These are phyloP conservation scores for Coptodon bakossiorum DNA, from an alignment of 2,113 vertebrate species.

Conservation along the genomic window DNA sequence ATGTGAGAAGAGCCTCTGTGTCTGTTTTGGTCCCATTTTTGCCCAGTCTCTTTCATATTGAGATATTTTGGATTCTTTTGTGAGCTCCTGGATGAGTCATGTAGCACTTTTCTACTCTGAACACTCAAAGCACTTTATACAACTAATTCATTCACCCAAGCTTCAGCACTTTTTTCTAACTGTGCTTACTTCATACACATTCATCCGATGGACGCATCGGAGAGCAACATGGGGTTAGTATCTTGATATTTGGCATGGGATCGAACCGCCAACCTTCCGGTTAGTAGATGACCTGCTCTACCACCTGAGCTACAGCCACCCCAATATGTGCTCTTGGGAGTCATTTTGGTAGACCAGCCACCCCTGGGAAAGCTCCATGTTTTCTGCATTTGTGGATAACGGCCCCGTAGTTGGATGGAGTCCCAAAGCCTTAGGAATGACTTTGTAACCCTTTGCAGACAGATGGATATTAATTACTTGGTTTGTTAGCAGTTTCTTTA, in stretches of 20 bases:
- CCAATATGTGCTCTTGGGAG: not conserved
- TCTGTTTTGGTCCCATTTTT: not conserved
- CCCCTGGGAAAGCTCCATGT: not conserved
- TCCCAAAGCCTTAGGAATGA: not conserved
- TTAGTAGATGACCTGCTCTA: rapidly evolving
- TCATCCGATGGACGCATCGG: rapidly evolving
- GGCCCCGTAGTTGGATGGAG: rapidly evolving
- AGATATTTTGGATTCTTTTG: not conserved
- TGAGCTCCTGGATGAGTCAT: not conserved
- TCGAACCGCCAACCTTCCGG: not conserved
- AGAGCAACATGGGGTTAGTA: not conserved
- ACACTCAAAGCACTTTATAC: not conserved
- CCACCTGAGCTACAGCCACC: not conserved
- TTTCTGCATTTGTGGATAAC: not conserved
- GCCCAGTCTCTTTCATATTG: not conserved
- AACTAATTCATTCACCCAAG: not conserved
- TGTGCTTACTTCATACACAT: not conserved
- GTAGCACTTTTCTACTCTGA: not conserved
- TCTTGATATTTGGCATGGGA: not conserved
- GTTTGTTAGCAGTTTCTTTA: not conserved
- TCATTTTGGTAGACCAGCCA: not conserved
- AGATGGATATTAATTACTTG: not conserved
- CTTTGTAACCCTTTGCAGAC: not conserved
- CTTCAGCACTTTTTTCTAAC: not conserved
- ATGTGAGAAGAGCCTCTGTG: no score